phyloP scores from a whole-genome alignment of 1,140 invertebrate genomes.

The Lamellibrachia luymesi region DNA sequence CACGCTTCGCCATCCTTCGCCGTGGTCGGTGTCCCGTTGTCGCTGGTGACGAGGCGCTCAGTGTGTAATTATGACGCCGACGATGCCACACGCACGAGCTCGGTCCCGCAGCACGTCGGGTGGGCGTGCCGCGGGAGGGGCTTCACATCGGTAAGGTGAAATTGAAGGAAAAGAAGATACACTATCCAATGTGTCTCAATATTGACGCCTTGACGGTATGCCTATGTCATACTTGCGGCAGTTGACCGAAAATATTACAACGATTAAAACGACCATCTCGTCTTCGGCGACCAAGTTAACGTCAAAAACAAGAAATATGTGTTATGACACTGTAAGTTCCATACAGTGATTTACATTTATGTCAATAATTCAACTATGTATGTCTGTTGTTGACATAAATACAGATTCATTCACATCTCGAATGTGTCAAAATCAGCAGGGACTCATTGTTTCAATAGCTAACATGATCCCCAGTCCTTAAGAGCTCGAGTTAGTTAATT shows the following conservation, averaged over 20 bases:
- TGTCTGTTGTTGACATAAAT: background rate
- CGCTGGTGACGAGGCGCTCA: background rate
- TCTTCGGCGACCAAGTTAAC: background rate
- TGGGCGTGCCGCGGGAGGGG: background rate
- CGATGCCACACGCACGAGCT: background rate
- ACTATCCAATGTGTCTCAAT: background rate
- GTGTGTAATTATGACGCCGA: background rate
- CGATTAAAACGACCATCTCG: background rate
- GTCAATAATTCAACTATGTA: no score
- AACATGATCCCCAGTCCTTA: background rate
- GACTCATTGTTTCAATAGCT: background rate
- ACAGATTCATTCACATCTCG: background rate
- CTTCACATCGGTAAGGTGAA: background rate
- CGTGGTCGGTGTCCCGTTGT: background rate
- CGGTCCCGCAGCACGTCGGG: background rate
- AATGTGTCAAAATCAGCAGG: background rate
- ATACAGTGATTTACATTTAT: no score
- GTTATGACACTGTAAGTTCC: no score
- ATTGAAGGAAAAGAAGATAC: background rate
- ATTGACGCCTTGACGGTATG: background rate
- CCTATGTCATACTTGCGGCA: background rate
- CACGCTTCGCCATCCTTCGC: background rate
- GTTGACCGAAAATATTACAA: background rate
- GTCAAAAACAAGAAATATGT: background rate
- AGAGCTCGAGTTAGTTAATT: background rate